Percentiles rank a stretch among this genome's conserved stretches.
Conservation (phyloP, 2,888 invertebrate species). For the Silvanus unidentatus region DNA sequence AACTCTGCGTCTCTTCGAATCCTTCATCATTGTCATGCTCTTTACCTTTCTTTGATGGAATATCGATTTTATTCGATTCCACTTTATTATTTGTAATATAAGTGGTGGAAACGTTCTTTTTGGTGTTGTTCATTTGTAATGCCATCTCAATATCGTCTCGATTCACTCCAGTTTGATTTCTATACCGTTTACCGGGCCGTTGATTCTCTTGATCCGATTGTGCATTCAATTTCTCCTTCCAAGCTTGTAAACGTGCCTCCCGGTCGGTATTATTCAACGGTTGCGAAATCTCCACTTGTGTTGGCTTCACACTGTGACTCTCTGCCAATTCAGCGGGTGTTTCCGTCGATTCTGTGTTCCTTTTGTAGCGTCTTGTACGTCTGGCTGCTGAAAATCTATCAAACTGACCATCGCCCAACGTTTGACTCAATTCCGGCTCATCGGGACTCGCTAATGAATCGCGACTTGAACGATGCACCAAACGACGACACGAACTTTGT, state of each 20-base stretch:
- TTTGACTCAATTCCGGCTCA: constrained; percentile 47
- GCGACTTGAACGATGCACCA: constrained; percentile 39
- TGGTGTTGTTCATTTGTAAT: constrained; percentile 44
- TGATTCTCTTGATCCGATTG: constrained; percentile 22
- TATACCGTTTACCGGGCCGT: constrained; percentile 14
- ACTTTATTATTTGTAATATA: constrained; percentile 24
- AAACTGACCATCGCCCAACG: constrained; percentile 71
- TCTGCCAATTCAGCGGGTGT: constrained; percentile 44
- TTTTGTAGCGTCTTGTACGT: constrained; percentile 74
- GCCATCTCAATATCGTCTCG: constrained; percentile 66
- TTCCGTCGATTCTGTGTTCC: constrained; percentile 57
- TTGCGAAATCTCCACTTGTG: constrained; percentile 46
- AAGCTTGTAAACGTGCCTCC: constrained; percentile 57
- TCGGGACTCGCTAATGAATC: constrained; percentile 35
- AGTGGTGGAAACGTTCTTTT: constrained; percentile 13
- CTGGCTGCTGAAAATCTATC: constrained; percentile 78
- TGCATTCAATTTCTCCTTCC: constrained; percentile 64
- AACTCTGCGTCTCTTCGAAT: constrained; percentile 83
- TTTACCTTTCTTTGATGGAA: constrained; percentile 38
- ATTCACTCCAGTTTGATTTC: constrained; percentile 63
- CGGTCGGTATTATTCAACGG: constrained; percentile 44
- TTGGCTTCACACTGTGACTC: constrained; percentile 41
- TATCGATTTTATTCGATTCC: constrained; percentile 34
- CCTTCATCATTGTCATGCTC: constrained; percentile 84
- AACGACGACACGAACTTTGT: constrained; percentile 53